Conservation (phyloP, 2,888 invertebrate genomes). For the Campaea margaritaria region DNA sequence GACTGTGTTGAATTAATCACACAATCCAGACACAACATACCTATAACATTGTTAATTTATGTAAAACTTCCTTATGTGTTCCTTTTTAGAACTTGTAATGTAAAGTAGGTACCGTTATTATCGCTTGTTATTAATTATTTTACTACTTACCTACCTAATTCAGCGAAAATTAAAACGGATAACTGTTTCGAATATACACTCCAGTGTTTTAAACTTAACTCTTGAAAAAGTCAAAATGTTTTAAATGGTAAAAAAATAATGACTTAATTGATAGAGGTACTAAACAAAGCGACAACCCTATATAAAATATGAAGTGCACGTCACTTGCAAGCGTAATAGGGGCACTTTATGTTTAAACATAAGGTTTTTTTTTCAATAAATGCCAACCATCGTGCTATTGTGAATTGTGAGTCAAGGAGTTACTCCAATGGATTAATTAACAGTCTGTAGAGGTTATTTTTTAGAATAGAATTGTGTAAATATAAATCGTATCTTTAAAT, state of each 20-base stretch:
- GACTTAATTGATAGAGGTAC: not conserved
- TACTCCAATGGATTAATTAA: constrained; percentile 47
- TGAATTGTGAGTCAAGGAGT: constrained; percentile 52
- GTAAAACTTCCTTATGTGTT: not conserved
- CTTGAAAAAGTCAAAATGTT: too few relatives aligned
- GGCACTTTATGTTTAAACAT: constrained; percentile 52
- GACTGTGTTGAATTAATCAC: too few relatives aligned
- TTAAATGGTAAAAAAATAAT: not conserved
- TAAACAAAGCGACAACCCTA: constrained; percentile 17
- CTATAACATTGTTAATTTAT: not conserved
- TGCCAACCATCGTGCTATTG: constrained; percentile 55
- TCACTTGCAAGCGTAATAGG: constrained; percentile 39
- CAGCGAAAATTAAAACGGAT: too few relatives aligned
- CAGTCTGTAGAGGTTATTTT: constrained; percentile 42
- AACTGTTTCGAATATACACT: too few relatives aligned
- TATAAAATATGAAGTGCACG: constrained; percentile 17
- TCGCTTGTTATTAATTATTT: not conserved
- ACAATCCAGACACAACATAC: not conserved
- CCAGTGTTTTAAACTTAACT: too few relatives aligned
- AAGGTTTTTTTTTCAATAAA: constrained; percentile 49
- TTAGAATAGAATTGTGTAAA: constrained; percentile 27
- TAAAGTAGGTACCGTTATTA: not conserved
- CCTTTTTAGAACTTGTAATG: too few relatives aligned
- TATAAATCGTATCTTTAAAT: constrained; percentile 19
- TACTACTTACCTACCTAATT: too few relatives aligned